Evolutionary conservation across 2,113 vertebrate genomes (phyloP), one percentile per base, ranked within the genome.

Genomic region (Pontoporia blainvillei): DNA sequence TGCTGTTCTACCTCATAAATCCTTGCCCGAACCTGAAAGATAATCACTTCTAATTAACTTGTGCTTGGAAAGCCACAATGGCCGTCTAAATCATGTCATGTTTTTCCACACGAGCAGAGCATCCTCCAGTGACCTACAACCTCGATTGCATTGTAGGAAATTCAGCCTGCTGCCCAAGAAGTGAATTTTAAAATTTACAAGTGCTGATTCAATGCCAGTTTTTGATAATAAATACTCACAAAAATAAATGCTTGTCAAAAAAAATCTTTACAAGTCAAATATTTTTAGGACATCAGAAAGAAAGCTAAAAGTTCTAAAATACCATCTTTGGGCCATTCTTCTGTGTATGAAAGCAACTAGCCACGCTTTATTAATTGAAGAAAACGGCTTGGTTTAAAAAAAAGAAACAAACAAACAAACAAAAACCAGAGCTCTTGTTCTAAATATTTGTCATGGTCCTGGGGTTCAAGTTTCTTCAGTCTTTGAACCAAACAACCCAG

Each of bases 1-100:
- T 99, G 99, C 96, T 99, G 98, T 36, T 99, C 99, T 11, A 97
- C 98, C 79, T 99, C 98, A 79, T 98, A 98, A 92, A 99, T 98
- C 97, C 98, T 98, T 78, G 98, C 98, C 92, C 99, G 98, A 82
- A 99, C 99, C 99, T 99, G 96, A 89, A 98, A 90, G 89, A 64
- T 29, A 39, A 83, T 3, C 54, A 11, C 29, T 92, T 91, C 92
- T 83, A 78, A 85, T 98, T 94, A 98, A 69, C 62, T 46, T 18
- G 21, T 59, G 34, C 39, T 61, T 64, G 20, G 57, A 78, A 95
- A 95, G 86, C 21, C 87, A 41, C 54, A 0, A 12, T 5, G 34
- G 69, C 44, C 39, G 49, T 44, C 62, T 94, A 73, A 52, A 90
- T 69, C 75, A 67, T 1, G 84, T 69, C 86, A 75, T 34, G 44